These are phyloP conservation scores for Bacillus rossius DNA, from an alignment of 1,140 invertebrate genomes.

Conservation along the genomic window DNA sequence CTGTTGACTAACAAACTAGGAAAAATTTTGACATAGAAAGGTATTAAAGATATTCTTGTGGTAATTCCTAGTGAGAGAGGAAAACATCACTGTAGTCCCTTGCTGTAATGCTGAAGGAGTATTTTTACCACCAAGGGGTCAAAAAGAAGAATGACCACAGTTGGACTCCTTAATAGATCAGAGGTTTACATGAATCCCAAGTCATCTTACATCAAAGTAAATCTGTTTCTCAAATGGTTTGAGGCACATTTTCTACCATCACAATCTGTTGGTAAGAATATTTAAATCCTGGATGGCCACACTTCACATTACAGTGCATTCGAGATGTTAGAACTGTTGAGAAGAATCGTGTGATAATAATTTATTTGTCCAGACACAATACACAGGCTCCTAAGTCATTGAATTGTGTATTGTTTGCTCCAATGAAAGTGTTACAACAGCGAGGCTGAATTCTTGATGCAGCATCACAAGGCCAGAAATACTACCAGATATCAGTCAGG, in stretches of 20 bases:
- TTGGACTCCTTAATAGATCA: slow-evolving; percentile 32
- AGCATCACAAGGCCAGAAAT: not conserved
- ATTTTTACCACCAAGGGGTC: too few relatives aligned
- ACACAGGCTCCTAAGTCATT: slow-evolving; percentile 38
- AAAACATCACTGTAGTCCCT: too few relatives aligned
- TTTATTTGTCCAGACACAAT: slow-evolving; percentile 38
- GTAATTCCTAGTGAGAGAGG: slow-evolving; percentile 15
- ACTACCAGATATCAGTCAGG: slow-evolving; percentile 2
- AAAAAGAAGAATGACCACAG: slow-evolving; percentile 25
- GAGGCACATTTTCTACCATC: slow-evolving; percentile 34
- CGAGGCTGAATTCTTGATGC: not conserved
- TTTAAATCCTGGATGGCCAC: slow-evolving; percentile 40
- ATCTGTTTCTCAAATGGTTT: slow-evolving; percentile 37
- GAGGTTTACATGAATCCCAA: slow-evolving; percentile 40
- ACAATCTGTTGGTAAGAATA: slow-evolving; percentile 34
- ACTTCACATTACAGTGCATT: slow-evolving; percentile 31
- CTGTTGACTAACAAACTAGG: slow-evolving; percentile 28
- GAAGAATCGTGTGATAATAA: slow-evolving; percentile 35
- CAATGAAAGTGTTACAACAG: not conserved
- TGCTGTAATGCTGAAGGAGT: too few relatives aligned
- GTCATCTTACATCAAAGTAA: slow-evolving; percentile 34
- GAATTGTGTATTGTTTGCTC: slow-evolving; percentile 16
- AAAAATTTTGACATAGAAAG: slow-evolving; percentile 21
- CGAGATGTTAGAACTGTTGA: slow-evolving; percentile 31
- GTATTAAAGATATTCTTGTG: slow-evolving; percentile 20